Conservation (phyloP, 2,888 invertebrate species). For the Onchidella celtica region DNA sequence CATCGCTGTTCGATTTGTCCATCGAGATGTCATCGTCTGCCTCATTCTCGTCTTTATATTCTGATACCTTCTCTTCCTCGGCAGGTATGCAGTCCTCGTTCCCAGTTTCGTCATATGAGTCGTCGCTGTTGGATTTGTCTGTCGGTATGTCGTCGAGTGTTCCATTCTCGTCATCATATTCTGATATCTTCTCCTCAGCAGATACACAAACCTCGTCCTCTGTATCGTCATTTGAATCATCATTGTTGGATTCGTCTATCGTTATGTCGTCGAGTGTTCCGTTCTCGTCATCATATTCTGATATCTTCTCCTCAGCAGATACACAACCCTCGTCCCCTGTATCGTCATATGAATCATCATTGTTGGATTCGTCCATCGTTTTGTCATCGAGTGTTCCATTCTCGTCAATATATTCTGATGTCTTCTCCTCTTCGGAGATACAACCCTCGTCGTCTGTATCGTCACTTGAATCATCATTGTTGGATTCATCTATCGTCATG, state of each 20-base stretch:
- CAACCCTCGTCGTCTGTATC: not conserved
- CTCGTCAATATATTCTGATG: not conserved
- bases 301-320: not conserved
- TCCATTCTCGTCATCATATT: not conserved
- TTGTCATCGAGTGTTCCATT: not conserved
- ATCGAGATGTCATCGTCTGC: too few species aligned
- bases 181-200: not conserved
- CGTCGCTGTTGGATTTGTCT: too few species aligned
- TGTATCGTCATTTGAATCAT: not conserved
- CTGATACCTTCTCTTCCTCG: too few species aligned
- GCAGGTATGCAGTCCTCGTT: too few species aligned
- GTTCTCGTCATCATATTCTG: not conserved
- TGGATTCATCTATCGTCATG: not conserved
- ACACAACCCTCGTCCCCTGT: not conserved
- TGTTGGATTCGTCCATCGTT: not conserved
- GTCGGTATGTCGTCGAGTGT: not conserved
- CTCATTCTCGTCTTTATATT: too few species aligned
- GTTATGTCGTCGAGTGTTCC: not conserved
- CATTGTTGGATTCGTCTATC: too few species aligned
- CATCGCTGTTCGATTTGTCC: too few species aligned
- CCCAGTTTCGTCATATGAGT: too few species aligned
- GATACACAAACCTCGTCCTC: not conserved
- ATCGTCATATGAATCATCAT: not conserved
- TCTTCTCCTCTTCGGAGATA: not conserved
- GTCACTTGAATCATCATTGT: not conserved